Evolutionary conservation across 1,140 invertebrate species (phyloP).

Genomic region (Cylas formicarius): DNA sequence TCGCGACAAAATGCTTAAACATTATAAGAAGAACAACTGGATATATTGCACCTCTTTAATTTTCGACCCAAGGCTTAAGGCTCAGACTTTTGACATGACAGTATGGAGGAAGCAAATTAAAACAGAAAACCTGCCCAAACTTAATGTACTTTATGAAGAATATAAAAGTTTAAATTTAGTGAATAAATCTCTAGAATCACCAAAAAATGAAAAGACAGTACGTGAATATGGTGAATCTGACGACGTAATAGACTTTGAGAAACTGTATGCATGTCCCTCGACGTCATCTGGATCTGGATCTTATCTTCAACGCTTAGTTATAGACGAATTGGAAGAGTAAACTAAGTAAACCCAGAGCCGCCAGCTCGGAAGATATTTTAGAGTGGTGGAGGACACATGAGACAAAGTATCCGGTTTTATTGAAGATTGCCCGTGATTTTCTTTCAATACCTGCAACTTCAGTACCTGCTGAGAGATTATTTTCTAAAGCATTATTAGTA

Average conservation of each 20-base stretch:
- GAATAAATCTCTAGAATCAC: too few relatives aligned
- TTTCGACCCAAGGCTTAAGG: slow-evolving; percentile 39
- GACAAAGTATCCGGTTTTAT: slow-evolving; percentile 25
- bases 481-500: slow-evolving; percentile 29
- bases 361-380: slow-evolving; percentile 25
- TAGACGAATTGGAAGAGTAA: slow-evolving; percentile 32
- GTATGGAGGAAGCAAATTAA: slow-evolving; percentile 27
- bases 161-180: too few relatives aligned
- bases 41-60: slow-evolving; percentile 39
- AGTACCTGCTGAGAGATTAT: slow-evolving; percentile 38
- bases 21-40: slow-evolving; percentile 39
- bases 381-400: slow-evolving; percentile 30
- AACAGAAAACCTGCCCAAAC: too few relatives aligned
- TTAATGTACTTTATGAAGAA: slow-evolving; percentile 6
- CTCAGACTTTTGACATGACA: slow-evolving; percentile 38
- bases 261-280: slow-evolving; percentile 32
- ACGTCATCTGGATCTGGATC: slow-evolving; percentile 30
- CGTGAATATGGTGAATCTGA: slow-evolving; percentile 32
- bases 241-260: slow-evolving; percentile 35
- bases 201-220: too few relatives aligned
- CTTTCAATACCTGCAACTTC: slow-evolving; percentile 19
- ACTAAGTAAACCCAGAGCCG: slow-evolving; percentile 30
- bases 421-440: slow-evolving; percentile 39
- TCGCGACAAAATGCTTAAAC: slow-evolving; percentile 37
- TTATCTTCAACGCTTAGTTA: too few relatives aligned